These are phyloP conservation scores for Drosophila atroscutellata DNA, from an alignment of 2,888 invertebrate genomes.

Conservation along the genomic window DNA sequence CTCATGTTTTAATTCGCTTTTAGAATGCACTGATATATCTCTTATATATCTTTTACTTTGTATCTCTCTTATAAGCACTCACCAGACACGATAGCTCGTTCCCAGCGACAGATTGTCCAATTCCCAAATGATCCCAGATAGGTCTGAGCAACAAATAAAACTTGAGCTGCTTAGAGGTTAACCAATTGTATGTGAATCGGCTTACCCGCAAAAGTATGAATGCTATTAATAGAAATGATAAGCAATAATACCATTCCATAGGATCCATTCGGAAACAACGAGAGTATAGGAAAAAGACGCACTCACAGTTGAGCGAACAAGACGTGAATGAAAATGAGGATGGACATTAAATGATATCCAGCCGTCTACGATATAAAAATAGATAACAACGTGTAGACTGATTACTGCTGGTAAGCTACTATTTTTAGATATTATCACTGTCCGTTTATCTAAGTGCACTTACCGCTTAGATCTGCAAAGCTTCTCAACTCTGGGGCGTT, in stretches of 20 bases:
- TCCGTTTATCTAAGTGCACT: slow-evolving; percentile 22
- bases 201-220: slow-evolving; percentile 65
- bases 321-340: slow-evolving; percentile 48
- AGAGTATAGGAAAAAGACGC: neutral
- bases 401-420: slow-evolving; percentile 39
- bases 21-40: neutral
- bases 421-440: slow-evolving; percentile 29
- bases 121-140: slow-evolving; percentile 61
- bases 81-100: slow-evolving; percentile 37
- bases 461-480: slow-evolving; percentile 8
- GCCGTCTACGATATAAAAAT: slow-evolving; percentile 2
- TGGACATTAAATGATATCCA: slow-evolving; percentile 13
- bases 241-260: slow-evolving; percentile 62
- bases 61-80: slow-evolving; percentile 34
- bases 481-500: slow-evolving; percentile 2
- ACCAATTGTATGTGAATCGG: neutral
- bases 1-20: neutral
- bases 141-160: slow-evolving; percentile 32
- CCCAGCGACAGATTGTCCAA: slow-evolving; percentile 35
- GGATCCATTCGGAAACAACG: slow-evolving; percentile 45
- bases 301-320: slow-evolving; percentile 20
- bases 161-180: neutral
- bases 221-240: slow-evolving; percentile 61
- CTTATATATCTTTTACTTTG: neutral
- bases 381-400: slow-evolving; percentile 3